A percentile compares a stretch with the other conserved stretches of the same genome.
Evolutionary conservation across 2,888 invertebrate genomes (phyloP).

Genomic region (Pristionchus fissidentatus): DNA sequence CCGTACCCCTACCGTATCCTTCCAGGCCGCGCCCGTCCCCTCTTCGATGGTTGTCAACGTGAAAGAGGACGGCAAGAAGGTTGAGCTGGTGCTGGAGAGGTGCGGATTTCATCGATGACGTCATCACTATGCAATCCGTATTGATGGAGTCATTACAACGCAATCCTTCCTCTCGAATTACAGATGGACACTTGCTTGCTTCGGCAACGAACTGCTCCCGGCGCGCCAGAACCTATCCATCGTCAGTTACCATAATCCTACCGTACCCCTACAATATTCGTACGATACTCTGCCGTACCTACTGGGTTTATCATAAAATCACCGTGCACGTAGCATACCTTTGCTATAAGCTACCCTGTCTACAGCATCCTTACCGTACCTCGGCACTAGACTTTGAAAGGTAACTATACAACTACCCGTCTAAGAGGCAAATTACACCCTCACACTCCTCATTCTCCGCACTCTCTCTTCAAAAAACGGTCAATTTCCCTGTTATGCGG

Average conservation of each 20-base stretch:
- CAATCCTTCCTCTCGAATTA: neutral
- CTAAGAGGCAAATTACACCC: no score
- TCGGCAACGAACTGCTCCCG: conserved; percentile 28
- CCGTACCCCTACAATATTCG: neutral
- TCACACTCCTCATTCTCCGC: no score
- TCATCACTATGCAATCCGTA: neutral
- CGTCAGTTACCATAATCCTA: neutral
- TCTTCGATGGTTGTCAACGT: conserved; percentile 3
- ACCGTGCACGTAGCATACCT: no score
- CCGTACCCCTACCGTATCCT: conserved; percentile 2
- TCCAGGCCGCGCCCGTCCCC: conserved; percentile 21
- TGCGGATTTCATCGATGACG: neutral
- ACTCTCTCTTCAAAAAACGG: no score
- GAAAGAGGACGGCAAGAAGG: conserved; percentile 40
- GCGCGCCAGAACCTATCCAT: conserved; percentile 36
- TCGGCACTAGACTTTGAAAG: no score
- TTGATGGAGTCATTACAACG: neutral
- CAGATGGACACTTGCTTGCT: conserved; percentile 43
- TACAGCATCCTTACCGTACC: neutral
- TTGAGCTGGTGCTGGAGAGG: conserved; percentile 27
- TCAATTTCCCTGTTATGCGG: no score
- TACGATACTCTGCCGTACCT: neutral
- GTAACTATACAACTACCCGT: no score
- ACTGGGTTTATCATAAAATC: no score
- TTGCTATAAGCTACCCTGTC: neutral